Evolutionary conservation across 2,113 vertebrate species (phyloP).

Genomic region (Saguinus imperator): DNA sequence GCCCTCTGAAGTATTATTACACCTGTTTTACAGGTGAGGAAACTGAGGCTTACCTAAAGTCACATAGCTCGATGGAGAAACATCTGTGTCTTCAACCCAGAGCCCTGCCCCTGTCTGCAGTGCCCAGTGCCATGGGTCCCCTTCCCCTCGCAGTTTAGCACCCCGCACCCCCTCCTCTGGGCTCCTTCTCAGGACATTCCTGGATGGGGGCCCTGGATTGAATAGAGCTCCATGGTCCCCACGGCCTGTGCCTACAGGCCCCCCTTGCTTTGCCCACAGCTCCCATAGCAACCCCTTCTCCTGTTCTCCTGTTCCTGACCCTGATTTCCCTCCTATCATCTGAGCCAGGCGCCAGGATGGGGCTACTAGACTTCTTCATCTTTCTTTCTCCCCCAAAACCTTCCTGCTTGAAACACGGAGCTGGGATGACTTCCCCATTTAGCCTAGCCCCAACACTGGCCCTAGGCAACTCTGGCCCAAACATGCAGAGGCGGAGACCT

Average conservation of each 20-base stretch:
- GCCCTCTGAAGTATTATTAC: background rate
- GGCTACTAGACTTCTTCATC: background rate
- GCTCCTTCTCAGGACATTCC: background rate
- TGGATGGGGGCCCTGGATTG: background rate
- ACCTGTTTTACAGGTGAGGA: background rate
- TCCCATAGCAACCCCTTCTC: background rate
- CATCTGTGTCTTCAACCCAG: too few species aligned
- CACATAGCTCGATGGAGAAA: background rate
- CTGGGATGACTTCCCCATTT: background rate
- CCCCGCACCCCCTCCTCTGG: background rate
- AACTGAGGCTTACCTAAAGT: background rate
- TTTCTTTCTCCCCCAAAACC: background rate
- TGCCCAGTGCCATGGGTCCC: background rate
- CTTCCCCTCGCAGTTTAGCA: background rate
- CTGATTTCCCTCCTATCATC: background rate
- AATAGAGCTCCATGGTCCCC: background rate
- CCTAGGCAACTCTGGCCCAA: background rate
- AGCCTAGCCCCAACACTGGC: background rate
- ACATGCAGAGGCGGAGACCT: background rate
- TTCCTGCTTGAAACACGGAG: background rate
- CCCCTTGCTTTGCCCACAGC: background rate
- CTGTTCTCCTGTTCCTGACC: background rate
- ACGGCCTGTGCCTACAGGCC: background rate
- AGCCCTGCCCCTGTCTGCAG: background rate
- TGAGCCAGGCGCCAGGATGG: background rate